Conservation (phyloP, 2,888 invertebrate genomes). For the Phanerotoma sp. region DNA sequence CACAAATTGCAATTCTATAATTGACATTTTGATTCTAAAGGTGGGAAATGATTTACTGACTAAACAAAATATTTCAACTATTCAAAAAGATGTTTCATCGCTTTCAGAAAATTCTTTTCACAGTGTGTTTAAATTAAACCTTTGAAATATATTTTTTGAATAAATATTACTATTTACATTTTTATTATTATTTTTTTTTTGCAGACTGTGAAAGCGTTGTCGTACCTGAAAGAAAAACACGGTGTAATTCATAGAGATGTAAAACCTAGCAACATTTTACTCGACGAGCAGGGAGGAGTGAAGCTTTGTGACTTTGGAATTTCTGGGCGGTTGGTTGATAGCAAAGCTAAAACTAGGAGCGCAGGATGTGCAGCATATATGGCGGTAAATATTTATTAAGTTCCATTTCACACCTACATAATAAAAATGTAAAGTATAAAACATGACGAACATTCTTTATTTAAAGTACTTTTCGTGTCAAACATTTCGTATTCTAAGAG, state of each 20-base stretch:
- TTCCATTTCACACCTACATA: neutral
- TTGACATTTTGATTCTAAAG: too few species aligned
- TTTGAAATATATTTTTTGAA: too few species aligned
- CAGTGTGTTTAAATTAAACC: too few species aligned
- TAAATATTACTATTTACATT: too few species aligned
- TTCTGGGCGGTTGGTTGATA: slow-evolving; percentile 96
- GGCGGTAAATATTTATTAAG: slow-evolving; percentile 78
- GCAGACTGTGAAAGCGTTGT: slow-evolving; percentile 92
- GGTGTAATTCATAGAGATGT: slow-evolving; percentile 98
- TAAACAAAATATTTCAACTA: too few species aligned
- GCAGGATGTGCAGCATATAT: slow-evolving; percentile 99
- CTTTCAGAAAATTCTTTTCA: too few species aligned
- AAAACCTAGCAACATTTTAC: slow-evolving; percentile 97
- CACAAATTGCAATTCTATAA: too few species aligned
- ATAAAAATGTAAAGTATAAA: neutral
- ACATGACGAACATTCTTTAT: too few species aligned
- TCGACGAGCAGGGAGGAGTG: slow-evolving; percentile 92
- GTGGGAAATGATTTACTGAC: too few species aligned
- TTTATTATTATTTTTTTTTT: slow-evolving; percentile 21
- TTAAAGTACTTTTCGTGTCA: too few species aligned
- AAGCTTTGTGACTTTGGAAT: slow-evolving; percentile 99
- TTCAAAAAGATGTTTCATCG: too few species aligned
- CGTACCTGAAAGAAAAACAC: slow-evolving; percentile 96
- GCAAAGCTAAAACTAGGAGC: slow-evolving; percentile 95
- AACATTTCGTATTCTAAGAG: too few species aligned